Base-by-base conservation (phyloP, 2,888 invertebrate species). In the Spilarctia lutea region DNA sequence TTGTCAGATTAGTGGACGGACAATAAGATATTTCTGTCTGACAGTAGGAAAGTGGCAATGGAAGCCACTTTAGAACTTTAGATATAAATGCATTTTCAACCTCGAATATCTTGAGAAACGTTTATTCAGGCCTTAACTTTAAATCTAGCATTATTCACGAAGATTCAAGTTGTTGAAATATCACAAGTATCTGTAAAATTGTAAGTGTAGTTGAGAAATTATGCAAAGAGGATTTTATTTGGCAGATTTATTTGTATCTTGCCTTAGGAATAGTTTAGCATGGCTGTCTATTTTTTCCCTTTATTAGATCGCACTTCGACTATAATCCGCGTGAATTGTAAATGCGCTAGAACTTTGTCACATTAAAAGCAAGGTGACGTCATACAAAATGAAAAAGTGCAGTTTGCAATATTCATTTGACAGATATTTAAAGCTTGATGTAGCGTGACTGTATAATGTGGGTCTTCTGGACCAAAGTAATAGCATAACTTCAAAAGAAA, bases 121-220 rank as follows among this genome's bases (percentile, higher is more conserved):
- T 89, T 90, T 90, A 86, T 88, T 87, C 89, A 87, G 88, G 82
- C 84, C 78, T 83, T 85, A 87, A 87, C 83, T 88, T 87, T 85
- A 85, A 85, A 86, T 82, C 71, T 56, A 78, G 86, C 89, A 90
- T 90, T 89, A 89, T 91, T 90, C 89, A 88, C 81, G 81, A 84
- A 81, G 83, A 77, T 71, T 45, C 13, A 67, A 72, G 63, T 68
- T 56, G 75, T 77, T 48, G 65, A 75, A 75, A 71, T 78, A 72
- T 69, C n/a, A 72, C 68, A 73, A 74, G 76, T 71, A 73, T 76
- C 72, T 71, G 39, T 77, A 73, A 80, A 84, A 81, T 81, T 8
- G 27, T 74, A 60, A 67, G 68, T 79, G 78, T 78, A 72, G 72
- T 75, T 76, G n/a, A 63, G 72, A 65, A 71, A 78, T 20, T 66